phyloP scores from a whole-genome alignment of 2,888 invertebrate species.

The Brachyptera risi region DNA sequence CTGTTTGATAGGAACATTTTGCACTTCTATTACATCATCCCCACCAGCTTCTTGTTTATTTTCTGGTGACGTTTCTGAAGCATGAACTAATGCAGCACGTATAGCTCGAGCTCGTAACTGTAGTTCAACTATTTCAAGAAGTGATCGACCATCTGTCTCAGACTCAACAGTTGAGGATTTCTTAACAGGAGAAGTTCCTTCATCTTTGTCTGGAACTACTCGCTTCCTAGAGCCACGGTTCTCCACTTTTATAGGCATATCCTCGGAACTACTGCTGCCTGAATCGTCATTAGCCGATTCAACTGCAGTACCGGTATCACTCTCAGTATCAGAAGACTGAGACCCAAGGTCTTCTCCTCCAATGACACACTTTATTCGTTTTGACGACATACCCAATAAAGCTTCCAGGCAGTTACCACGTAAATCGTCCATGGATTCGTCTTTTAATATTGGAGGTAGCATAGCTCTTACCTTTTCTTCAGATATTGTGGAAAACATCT shows the following conservation, averaged over 20 bases:
- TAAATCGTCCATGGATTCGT: background rate
- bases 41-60: too few relatives aligned
- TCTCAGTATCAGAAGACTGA: background rate
- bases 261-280: background rate
- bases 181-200: background rate
- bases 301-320: too few relatives aligned
- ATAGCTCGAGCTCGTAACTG: background rate
- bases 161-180: background rate
- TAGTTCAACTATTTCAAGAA: background rate
- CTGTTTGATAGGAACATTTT: too few relatives aligned
- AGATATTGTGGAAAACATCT: slow-evolving; percentile 24
- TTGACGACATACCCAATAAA: slow-evolving; percentile 25
- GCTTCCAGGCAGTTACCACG: slow-evolving; percentile 13
- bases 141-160: background rate
- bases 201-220: too few relatives aligned
- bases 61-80: background rate
- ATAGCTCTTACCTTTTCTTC: slow-evolving; percentile 22
- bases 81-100: background rate
- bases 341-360: slow-evolving; percentile 9
- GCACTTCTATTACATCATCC: too few relatives aligned
- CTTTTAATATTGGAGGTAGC: slow-evolving; percentile 27
- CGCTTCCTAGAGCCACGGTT: too few relatives aligned
- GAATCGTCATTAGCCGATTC: background rate
- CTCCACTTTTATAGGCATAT: too few relatives aligned
- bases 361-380: slow-evolving; percentile 19